Conservation (phyloP, 2,797 vertebrate genomes). For the Enteromius thamalakanensis region DNA sequence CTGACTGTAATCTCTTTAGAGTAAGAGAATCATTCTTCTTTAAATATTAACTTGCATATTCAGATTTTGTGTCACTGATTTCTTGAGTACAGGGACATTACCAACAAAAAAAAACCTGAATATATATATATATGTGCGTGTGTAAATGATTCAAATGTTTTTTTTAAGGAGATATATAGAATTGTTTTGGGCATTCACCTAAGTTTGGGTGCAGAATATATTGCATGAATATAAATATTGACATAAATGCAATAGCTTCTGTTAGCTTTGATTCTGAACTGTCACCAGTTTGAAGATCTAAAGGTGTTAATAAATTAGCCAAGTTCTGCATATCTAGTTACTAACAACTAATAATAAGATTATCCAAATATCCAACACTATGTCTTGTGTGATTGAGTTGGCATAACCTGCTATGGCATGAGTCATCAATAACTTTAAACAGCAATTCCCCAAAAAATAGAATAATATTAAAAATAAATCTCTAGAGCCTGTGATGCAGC, state of each 20-base stretch:
- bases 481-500: background rate
- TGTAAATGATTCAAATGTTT: too few relatives aligned
- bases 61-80: background rate
- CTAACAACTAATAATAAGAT: background rate
- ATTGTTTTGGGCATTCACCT: background rate
- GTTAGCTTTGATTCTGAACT: background rate
- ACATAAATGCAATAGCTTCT: background rate
- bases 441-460: background rate
- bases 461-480: background rate
- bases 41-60: background rate
- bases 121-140: too few relatives aligned
- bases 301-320: background rate
- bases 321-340: background rate
- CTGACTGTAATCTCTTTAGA: background rate
- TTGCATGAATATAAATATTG: background rate
- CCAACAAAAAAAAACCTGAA: background rate
- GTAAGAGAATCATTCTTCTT: background rate
- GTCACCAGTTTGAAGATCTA: background rate
- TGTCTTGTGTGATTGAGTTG: background rate
- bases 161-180: too few relatives aligned
- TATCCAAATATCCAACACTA: background rate
- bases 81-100: background rate
- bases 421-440: background rate
- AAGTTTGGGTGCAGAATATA: background rate
- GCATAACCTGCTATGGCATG: background rate